phyloP scores from a whole-genome alignment of 53 echinoderm and acorn worm genomes.

The Mesocentrotus franciscanus region DNA sequence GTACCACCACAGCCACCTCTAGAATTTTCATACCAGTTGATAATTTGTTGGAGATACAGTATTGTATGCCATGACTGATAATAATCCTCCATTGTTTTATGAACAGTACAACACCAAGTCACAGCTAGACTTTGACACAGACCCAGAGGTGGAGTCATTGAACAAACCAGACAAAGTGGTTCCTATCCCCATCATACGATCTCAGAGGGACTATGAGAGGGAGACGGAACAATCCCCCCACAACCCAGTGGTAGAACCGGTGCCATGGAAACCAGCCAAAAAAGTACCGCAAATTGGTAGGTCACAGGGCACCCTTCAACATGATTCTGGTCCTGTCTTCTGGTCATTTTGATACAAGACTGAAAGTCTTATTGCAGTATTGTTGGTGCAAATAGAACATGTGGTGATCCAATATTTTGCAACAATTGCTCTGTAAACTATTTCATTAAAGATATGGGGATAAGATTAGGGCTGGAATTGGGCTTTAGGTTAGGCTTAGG shows the following conservation, averaged over 20 bases:
- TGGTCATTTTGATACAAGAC: not conserved
- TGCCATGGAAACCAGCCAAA: conserved; percentile 87
- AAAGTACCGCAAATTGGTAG: conserved; percentile 96
- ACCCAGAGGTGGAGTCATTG: conserved; percentile 93
- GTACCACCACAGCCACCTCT: too few species aligned
- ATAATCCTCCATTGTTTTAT: not conserved
- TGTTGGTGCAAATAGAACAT: too few species aligned
- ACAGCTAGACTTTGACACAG: conserved; percentile 94
- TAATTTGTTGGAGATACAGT: too few species aligned
- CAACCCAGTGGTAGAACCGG: conserved; percentile 95
- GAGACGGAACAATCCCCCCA: conserved; percentile 98
- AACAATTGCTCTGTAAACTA: too few species aligned
- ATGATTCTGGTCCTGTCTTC: not conserved
- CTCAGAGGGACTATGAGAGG: conserved; percentile 93
- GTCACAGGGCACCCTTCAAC: not conserved
- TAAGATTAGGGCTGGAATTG: too few species aligned
- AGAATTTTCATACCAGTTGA: too few species aligned
- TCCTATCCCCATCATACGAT: conserved; percentile 95
- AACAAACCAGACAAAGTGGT: conserved; percentile 93
- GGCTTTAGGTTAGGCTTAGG: too few species aligned
- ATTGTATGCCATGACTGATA: not conserved
- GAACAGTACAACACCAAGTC: conserved; percentile 84
- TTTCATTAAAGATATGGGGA: too few species aligned
- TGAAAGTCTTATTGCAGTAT: not conserved
- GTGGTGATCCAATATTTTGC: too few species aligned